Percentiles rank a stretch among this genome's conserved stretches.
Evolutionary conservation across 2,113 vertebrate genomes (phyloP).

Genomic region (Herpetotheres cachinnans): DNA sequence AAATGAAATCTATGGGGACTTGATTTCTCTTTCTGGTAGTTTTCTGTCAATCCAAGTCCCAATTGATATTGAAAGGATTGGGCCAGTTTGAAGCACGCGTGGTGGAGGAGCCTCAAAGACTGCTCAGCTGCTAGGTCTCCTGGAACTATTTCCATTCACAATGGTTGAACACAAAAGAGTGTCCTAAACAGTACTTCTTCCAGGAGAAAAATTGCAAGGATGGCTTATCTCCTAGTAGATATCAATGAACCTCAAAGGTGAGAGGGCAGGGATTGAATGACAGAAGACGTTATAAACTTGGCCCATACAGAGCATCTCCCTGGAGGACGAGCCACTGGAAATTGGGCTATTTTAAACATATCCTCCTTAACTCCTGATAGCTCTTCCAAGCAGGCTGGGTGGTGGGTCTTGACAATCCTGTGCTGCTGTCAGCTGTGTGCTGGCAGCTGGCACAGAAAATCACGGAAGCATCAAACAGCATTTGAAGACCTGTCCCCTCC

Average conservation of each 20-base stretch:
- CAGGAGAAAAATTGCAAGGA: neutral
- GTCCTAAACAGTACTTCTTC: neutral
- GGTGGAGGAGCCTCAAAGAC: neutral
- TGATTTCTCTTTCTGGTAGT: neutral
- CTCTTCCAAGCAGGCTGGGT: too few relatives aligned
- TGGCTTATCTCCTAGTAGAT: neutral
- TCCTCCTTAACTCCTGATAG: neutral
- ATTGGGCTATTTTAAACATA: neutral
- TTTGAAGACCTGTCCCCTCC: neutral
- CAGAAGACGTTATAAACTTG: neutral
- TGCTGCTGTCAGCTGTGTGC: accelerated
- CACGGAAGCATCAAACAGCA: accelerated
- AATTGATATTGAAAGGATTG: neutral
- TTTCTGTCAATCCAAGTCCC: neutral
- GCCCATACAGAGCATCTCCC: neutral
- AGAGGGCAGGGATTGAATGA: neutral
- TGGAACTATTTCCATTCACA: neutral
- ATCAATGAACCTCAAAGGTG: neutral
- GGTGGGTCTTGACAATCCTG: neutral
- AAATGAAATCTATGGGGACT: neutral
- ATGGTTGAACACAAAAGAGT: neutral
- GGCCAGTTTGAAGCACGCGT: neutral
- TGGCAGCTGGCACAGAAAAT: neutral
- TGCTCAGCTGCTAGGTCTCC: neutral
- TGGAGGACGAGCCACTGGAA: neutral